phyloP scores from a whole-genome alignment of 2,888 invertebrate genomes.

The Kuschelorhynchus macadamiae region DNA sequence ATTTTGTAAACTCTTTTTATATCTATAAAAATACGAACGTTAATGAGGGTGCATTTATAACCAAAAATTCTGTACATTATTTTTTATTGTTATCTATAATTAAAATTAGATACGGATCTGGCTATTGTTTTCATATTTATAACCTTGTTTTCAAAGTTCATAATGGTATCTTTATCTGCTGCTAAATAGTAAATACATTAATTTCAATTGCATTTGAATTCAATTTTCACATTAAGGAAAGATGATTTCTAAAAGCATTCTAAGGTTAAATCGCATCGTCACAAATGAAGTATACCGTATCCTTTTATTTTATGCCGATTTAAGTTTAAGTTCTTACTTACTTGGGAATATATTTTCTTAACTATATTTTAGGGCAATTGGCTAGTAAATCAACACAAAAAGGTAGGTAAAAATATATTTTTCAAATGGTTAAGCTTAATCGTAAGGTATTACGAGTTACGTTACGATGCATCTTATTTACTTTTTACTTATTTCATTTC shows the following conservation, averaged over 20 bases:
- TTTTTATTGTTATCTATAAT: too few species aligned
- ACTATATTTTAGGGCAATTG: conserved; percentile 11
- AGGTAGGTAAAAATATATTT: conserved; percentile 13
- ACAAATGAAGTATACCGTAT: conserved; percentile 12
- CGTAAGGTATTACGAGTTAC: too few species aligned
- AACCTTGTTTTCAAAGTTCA: conserved; percentile 9
- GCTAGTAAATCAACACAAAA: conserved; percentile 1
- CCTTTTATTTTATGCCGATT: conserved; percentile 2
- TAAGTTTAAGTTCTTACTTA: background rate
- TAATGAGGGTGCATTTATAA: too few species aligned
- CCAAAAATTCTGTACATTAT: too few species aligned
- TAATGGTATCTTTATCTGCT: background rate
- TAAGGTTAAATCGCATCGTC: background rate
- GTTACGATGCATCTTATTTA: too few species aligned
- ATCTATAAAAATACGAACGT: too few species aligned
- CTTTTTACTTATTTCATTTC: too few species aligned
- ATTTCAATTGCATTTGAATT: too few species aligned
- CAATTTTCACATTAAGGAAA: too few species aligned
- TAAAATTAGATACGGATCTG: conserved; percentile 9
- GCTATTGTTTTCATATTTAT: conserved; percentile 7
- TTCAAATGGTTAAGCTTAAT: background rate
- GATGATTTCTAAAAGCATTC: background rate
- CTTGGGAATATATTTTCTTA: background rate
- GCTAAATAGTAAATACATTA: too few species aligned
- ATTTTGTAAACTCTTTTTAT: too few species aligned